These are phyloP conservation scores for Hyles lineata DNA, from an alignment of 2,888 invertebrate genomes.

Conservation along the genomic window DNA sequence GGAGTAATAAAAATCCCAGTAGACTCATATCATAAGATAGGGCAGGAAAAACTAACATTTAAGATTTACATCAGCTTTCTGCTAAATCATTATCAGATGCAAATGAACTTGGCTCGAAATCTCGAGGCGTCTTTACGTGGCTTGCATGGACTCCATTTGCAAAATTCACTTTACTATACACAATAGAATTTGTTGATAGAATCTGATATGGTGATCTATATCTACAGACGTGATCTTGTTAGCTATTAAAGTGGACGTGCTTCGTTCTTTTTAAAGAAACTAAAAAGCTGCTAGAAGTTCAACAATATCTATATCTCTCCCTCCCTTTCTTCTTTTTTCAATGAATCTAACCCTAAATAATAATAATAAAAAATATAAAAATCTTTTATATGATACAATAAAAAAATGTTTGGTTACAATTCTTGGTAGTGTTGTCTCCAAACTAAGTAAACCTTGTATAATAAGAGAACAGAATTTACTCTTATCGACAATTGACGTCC, in stretches of 20 bases:
- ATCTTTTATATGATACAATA: too few relatives aligned
- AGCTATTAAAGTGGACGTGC: background rate
- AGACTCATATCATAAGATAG: background rate
- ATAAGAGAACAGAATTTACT: too few relatives aligned
- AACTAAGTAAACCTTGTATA: too few relatives aligned
- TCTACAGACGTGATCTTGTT: background rate
- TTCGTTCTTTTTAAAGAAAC: background rate
- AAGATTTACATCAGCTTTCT: constrained; percentile 11
- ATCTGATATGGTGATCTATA: background rate
- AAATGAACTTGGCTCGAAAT: constrained; percentile 23
- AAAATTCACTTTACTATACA: constrained; percentile 9
- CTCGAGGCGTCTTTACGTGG: constrained; percentile 7
- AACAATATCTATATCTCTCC: too few relatives aligned
- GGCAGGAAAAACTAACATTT: constrained; percentile 14
- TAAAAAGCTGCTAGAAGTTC: background rate
- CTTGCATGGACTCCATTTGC: constrained; percentile 4
- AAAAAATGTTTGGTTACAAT: too few relatives aligned
- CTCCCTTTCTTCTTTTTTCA: too few relatives aligned
- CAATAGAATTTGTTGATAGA: constrained; percentile 7
- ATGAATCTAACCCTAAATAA: too few relatives aligned
- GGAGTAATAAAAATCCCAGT: background rate
- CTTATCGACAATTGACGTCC: too few relatives aligned
- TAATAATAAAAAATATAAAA: too few relatives aligned
- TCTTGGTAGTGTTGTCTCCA: too few relatives aligned
- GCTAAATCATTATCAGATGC: constrained; percentile 25